phyloP scores from a whole-genome alignment of 1,140 invertebrate genomes.

The Listronotus oregonensis region DNA sequence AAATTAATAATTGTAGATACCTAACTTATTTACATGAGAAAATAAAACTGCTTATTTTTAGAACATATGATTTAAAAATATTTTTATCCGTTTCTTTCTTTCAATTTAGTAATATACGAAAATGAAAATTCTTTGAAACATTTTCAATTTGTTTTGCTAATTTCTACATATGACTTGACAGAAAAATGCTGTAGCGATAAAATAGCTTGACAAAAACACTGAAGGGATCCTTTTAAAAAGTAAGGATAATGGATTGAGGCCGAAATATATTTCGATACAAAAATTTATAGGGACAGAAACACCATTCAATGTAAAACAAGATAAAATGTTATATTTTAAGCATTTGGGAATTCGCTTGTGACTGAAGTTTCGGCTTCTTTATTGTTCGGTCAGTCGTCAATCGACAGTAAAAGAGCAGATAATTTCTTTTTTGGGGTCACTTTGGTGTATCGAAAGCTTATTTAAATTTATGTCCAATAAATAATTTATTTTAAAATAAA shows the following conservation, averaged over 20 bases:
- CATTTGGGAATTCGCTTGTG: slow-evolving; percentile 26
- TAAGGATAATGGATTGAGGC: slow-evolving; percentile 27
- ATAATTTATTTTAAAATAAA: too few species aligned
- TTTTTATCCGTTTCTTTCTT: too few species aligned
- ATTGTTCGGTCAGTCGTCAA: slow-evolving; percentile 29
- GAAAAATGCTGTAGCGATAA: slow-evolving; percentile 26
- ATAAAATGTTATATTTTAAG: slow-evolving; percentile 47
- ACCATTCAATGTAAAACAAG: slow-evolving; percentile 53
- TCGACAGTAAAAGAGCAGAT: slow-evolving; percentile 9
- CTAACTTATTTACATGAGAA: too few species aligned
- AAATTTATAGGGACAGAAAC: slow-evolving; percentile 42
- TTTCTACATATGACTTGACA: slow-evolving; percentile 23
- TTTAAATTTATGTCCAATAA: not conserved
- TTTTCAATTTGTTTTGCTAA: slow-evolving; percentile 25
- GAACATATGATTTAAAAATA: too few species aligned
- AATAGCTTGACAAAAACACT: slow-evolving; percentile 17
- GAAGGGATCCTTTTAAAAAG: slow-evolving; percentile 15
- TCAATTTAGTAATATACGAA: too few species aligned
- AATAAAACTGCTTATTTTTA: too few species aligned
- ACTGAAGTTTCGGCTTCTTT: slow-evolving; percentile 42
- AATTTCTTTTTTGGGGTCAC: slow-evolving; percentile 1
- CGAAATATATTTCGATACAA: slow-evolving; percentile 38
- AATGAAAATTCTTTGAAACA: too few species aligned
- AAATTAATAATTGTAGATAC: too few species aligned
- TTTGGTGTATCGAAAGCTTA: not conserved